Base-by-base conservation (phyloP, 2,113 vertebrate species). In the Empidonax alnorum region DNA sequence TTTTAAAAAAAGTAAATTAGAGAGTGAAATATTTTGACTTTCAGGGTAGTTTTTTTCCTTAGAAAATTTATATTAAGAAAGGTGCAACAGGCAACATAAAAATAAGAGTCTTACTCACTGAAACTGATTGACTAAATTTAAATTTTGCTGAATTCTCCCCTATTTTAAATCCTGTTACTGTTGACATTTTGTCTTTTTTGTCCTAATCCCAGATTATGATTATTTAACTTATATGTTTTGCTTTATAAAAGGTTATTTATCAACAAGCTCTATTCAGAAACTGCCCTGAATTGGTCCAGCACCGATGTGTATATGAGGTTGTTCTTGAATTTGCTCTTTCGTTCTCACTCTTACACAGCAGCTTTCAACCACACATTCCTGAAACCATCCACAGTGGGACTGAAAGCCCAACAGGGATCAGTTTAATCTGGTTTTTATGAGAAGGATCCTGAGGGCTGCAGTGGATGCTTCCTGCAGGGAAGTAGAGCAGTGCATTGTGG, bases 401-500 rank as follows among this genome's bases (percentile, higher is more conserved):
- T 22, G 68, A 61, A 37, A 65, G 28, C 17, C 37, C 2, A 5
- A 3, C 4, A n/a, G 42, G 56, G 41, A 33, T 30, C 17, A 5
- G 20, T 24, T 85, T 13, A 22, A 46, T 44, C 18, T 62, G 27
- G 0, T 20, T 63, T 67, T 81, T 41, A 4, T 19, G 3, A 21
- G 49, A 63, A 42, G 31, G 12, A 10, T 49, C 4, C 74, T 22
- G 41, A 16, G 27, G 30, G 9, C 25, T 83, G 73, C 50, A 39
- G 46, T 7, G 35, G 56, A 4, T 52, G 67, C 63, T 28, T 50
- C 15, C 25, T 42, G 44, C 44, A 44, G 44, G 18, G 8, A 1
- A 1, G 13, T 19, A 15, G 44, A 68, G 58, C 39, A 50, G 0
- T 14, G 28, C 16, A 6, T 52, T 0, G 0, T 5, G 10, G 28